Base-by-base conservation (phyloP, 1,140 invertebrate genomes). In the Hypothenemus hampei region DNA sequence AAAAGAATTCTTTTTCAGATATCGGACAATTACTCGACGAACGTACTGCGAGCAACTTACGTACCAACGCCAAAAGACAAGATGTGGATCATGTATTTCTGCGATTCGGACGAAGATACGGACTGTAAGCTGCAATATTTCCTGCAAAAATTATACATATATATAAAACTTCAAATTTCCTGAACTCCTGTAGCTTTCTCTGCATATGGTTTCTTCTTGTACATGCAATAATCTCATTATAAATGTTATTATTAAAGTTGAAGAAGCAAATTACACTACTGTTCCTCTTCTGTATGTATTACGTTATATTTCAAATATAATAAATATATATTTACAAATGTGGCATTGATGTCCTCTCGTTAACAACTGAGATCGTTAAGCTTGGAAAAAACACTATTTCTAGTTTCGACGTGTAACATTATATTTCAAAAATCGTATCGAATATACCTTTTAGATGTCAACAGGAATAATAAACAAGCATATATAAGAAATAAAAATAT, bases 61-160 rank as follows among this genome's bases (percentile, higher is more conserved):
- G 60, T 44, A 76, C 59, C 39, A n/a, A n/a, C n/a, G 76, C 59
- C 43, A 89, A 89, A 69, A 77, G 86, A 46, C 85, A 89, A 69
- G 86, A 89, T 69, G 81, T 87, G 22, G 85, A 88, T 53, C 87
- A 89, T 71, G 85, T 87, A 41, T 89, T 89, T 72, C 77, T 89
- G 39, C 81, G 85, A 64, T 89, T 89, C 67, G 86, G 86, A 29
- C 79, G 82, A 67, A 78, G 84, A 65, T 76, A 77, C 66, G 79
- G 78, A 57, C 16, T 57, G 15, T 57, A 57, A 57, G 51, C 8
- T n/a, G 6, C 13, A 18, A n/a, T 29, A 29, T 29, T 6, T 29
- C n/a, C n/a, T 29, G 6, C n/a, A 7, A 6, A n/a, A 7, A n/a
- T 29, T 7, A n/a, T 29, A 36, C 15, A 8, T 8, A n/a, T 36